A percentile compares a stretch with the other conserved stretches of the same genome.
These are phyloP conservation scores for Rhagium mordax DNA, from an alignment of 2,888 invertebrate genomes.

Conservation along the genomic window DNA sequence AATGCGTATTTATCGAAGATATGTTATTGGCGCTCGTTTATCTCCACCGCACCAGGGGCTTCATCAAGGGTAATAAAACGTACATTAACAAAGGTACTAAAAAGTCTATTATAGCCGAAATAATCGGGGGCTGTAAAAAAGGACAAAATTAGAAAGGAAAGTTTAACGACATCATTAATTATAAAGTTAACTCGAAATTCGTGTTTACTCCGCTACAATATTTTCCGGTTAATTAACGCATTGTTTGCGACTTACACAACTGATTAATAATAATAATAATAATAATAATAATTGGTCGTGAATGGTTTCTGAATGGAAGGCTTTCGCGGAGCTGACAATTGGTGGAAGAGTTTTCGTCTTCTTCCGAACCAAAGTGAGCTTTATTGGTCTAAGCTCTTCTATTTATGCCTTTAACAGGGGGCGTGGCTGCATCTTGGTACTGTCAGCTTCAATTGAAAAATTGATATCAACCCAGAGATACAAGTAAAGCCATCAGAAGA, in stretches of 20 bases:
- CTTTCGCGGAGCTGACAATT: too few species aligned
- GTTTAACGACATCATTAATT: neutral
- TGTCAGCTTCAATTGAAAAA: too few species aligned
- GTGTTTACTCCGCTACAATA: neutral
- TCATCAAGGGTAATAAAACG: conserved; percentile 1
- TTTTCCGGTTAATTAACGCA: neutral
- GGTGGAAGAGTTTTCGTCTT: too few species aligned
- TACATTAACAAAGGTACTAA: conserved; percentile 6
- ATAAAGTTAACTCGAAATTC: neutral
- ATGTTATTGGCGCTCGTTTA: conserved; percentile 1
- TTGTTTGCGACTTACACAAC: neutral
- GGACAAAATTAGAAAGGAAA: conserved; percentile 4
- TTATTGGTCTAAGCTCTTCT: too few species aligned
- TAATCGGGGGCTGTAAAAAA: conserved; percentile 6
- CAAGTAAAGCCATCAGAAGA: too few species aligned
- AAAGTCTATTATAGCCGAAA: conserved; percentile 5
- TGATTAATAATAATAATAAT: too few species aligned
- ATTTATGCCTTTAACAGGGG: too few species aligned
- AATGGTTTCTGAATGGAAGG: too few species aligned
- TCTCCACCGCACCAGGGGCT: conserved; percentile 1
- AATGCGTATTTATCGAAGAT: neutral
- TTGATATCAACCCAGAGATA: too few species aligned
- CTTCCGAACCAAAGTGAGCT: too few species aligned
- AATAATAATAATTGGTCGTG: too few species aligned
- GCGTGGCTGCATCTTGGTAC: too few species aligned